phyloP scores from a whole-genome alignment of 2,888 invertebrate genomes.

The Mechanitis messenoides region DNA sequence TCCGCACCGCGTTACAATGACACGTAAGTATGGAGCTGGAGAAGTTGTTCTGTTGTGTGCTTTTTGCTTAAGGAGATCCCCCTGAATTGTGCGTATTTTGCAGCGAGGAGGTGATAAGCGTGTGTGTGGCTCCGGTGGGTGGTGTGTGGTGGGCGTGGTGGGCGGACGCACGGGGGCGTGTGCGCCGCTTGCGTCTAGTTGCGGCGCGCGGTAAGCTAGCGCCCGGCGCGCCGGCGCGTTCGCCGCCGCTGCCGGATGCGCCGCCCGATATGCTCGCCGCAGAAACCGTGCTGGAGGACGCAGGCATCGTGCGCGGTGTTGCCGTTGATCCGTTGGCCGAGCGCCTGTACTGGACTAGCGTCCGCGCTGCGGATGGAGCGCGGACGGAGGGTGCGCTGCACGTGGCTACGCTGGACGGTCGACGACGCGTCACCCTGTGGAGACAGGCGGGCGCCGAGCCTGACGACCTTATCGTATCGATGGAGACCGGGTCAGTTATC shows the following conservation, averaged over 20 bases:
- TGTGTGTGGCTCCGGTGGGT: conserved; percentile 42
- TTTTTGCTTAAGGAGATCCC: not conserved
- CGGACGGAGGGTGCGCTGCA: conserved; percentile 38
- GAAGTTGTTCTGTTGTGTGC: not conserved
- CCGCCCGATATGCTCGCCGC: conserved; percentile 16
- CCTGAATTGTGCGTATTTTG: not conserved
- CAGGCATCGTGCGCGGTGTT: conserved; percentile 82
- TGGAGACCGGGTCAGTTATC: conserved; percentile 70
- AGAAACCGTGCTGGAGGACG: conserved; percentile 40
- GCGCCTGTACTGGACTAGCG: conserved; percentile 83
- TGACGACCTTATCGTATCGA: conserved; percentile 82
- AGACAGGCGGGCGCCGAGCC: conserved; percentile 77
- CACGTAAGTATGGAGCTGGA: not conserved
- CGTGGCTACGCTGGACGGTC: conserved; percentile 75
- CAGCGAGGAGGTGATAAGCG: conserved; percentile 42
- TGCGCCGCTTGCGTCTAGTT: conserved; percentile 35
- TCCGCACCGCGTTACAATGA: conserved; percentile 24
- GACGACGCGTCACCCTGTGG: conserved; percentile 73
- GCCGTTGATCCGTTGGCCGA: conserved; percentile 83
- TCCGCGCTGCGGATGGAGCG: conserved; percentile 28
- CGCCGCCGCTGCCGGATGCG: conserved; percentile 25
- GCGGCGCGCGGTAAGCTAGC: conserved; percentile 28
- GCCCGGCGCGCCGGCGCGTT: conserved; percentile 25
- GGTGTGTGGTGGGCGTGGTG: conserved; percentile 59
- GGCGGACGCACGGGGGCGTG: conserved; percentile 45